phyloP scores from a whole-genome alignment of 2,113 vertebrate species.

The Myiopsitta monachus region DNA sequence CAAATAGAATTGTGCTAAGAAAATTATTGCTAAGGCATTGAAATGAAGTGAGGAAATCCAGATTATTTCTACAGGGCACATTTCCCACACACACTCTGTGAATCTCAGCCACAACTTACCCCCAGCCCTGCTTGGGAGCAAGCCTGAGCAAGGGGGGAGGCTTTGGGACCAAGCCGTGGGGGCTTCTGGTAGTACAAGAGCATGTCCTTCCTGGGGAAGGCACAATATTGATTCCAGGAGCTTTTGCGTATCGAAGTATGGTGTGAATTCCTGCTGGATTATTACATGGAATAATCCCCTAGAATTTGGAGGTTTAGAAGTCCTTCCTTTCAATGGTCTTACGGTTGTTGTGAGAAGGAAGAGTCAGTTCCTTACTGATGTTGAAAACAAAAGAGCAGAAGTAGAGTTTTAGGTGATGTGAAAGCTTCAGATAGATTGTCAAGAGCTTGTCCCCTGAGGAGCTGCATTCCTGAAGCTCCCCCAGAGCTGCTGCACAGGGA shows the following conservation, averaged over 20 bases:
- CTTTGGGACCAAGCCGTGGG: background rate
- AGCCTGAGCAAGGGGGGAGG: background rate
- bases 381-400: background rate
- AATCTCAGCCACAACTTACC: background rate
- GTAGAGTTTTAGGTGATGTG: background rate
- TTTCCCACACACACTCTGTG: background rate
- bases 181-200: background rate
- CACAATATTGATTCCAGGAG: background rate
- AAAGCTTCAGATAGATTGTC: background rate
- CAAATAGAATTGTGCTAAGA: background rate
- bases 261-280: background rate
- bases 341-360: background rate
- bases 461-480: background rate
- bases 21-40: background rate
- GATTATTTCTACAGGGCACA: background rate
- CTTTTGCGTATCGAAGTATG: background rate
- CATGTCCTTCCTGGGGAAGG: background rate
- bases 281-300: background rate
- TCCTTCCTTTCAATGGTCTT: background rate
- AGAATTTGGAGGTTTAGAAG: background rate
- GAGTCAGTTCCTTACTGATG: background rate
- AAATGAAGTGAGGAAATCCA: background rate
- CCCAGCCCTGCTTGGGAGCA: background rate
- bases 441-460: background rate
- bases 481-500: background rate